phyloP scores from a whole-genome alignment of 2,113 vertebrate genomes.

The Oreochromis tanganicae region DNA sequence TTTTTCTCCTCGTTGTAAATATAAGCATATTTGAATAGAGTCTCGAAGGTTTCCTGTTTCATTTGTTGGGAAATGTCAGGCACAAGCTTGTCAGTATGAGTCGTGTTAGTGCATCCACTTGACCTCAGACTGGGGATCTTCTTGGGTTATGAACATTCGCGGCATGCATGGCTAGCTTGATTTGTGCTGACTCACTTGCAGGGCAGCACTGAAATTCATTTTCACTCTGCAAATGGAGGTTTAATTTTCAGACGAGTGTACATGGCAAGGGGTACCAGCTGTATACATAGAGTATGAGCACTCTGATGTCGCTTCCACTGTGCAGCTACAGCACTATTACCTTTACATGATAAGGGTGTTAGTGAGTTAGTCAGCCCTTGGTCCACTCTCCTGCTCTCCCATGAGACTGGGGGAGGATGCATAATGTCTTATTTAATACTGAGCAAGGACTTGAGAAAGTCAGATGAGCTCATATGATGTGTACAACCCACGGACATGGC shows the following conservation, averaged over 20 bases:
- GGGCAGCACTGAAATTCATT: neutral
- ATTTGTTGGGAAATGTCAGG: neutral
- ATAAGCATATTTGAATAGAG: neutral
- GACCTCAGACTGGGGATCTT: constrained; percentile 36
- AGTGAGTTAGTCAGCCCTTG: neutral
- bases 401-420: neutral
- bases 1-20: neutral
- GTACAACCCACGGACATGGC: neutral
- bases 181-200: neutral
- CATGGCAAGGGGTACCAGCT: neutral
- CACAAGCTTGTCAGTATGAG: neutral
- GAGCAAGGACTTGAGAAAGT: neutral
- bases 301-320: neutral
- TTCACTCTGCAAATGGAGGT: neutral
- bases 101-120: constrained; percentile 33
- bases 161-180: constrained; percentile 15
- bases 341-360: neutral
- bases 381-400: neutral
- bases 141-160: constrained; percentile 28
- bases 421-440: neutral
- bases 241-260: constrained; percentile 24
- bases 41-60: neutral
- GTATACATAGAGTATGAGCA: neutral
- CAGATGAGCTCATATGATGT: neutral
- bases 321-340: neutral